phyloP scores from a whole-genome alignment of 2,888 invertebrate genomes.

The Drosophila borborema region DNA sequence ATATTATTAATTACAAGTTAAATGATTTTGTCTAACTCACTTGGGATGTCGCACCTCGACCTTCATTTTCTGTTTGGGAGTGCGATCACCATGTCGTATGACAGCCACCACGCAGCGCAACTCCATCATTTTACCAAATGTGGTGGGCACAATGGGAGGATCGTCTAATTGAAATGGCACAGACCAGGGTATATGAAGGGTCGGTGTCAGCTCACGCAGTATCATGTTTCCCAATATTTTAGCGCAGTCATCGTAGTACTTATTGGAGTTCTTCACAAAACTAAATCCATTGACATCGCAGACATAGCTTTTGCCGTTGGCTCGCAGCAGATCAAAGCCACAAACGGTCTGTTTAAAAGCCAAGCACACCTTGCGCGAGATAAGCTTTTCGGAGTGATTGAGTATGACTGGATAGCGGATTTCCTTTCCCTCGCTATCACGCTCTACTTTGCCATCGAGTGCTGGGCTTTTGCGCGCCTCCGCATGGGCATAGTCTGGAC shows the following conservation, averaged over 20 bases:
- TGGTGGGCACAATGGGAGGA: slow-evolving; percentile 99
- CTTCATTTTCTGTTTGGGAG: slow-evolving; percentile 99
- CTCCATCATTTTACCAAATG: slow-evolving; percentile 98
- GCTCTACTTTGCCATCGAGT: slow-evolving; percentile 98
- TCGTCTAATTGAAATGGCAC: slow-evolving; percentile 99
- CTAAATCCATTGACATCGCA: slow-evolving; percentile 99
- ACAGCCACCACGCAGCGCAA: slow-evolving; percentile 98
- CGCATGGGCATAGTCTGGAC: slow-evolving; percentile 99
- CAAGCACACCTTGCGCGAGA: slow-evolving; percentile 98
- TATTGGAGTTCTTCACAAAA: slow-evolving; percentile 99
- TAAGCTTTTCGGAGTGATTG: slow-evolving; percentile 98
- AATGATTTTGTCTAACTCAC: slow-evolving; percentile 85
- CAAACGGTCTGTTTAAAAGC: slow-evolving; percentile 99
- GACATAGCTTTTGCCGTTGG: slow-evolving; percentile 99
- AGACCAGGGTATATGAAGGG: slow-evolving; percentile 98
- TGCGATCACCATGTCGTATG: slow-evolving; percentile 98
- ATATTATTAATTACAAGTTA: not conserved
- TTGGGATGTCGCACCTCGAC: slow-evolving; percentile 98
- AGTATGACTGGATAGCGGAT: slow-evolving; percentile 99
- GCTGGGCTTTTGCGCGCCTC: slow-evolving; percentile 99
- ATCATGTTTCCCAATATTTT: slow-evolving; percentile 99
- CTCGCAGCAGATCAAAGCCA: slow-evolving; percentile 98
- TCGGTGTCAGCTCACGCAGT: slow-evolving; percentile 96
- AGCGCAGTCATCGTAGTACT: slow-evolving; percentile 99
- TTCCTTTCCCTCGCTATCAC: slow-evolving; percentile 99